Evolutionary conservation across 1,140 invertebrate genomes (phyloP).

Genomic region (Musca vetustissima): DNA sequence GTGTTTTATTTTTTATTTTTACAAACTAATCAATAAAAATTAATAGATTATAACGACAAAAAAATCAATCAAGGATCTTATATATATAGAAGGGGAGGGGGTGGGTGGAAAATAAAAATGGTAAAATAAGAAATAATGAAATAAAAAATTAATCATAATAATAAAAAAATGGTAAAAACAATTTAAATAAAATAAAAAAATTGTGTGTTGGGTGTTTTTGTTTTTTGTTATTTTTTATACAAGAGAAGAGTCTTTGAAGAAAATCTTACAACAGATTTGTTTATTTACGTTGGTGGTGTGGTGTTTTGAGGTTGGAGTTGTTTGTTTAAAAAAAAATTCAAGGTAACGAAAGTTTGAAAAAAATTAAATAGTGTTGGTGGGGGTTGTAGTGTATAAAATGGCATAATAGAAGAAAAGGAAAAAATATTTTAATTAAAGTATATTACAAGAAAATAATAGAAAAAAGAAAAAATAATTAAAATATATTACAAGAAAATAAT

Average conservation of each 20-base stretch:
- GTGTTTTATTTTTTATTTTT: too few species aligned
- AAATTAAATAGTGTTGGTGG: neutral
- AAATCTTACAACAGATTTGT: slow-evolving; percentile 30
- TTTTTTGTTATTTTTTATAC: neutral
- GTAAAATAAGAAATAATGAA: neutral
- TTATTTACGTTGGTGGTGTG: slow-evolving; percentile 16
- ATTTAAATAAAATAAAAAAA: neutral
- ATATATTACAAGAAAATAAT: too few species aligned
- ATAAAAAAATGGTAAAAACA: slow-evolving; percentile 5
- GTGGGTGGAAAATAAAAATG: too few species aligned
- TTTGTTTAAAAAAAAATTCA: too few species aligned
- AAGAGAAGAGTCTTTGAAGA: slow-evolving; percentile 31
- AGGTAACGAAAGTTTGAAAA: neutral
- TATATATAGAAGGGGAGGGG: neutral
- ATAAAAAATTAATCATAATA: slow-evolving; percentile 6
- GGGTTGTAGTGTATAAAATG: neutral
- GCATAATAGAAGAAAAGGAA: neutral
- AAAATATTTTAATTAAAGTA: neutral
- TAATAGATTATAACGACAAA: too few species aligned
- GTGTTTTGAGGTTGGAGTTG: slow-evolving; percentile 35
- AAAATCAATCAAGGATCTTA: neutral
- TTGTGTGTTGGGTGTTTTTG: too few species aligned
- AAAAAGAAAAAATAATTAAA: too few species aligned
- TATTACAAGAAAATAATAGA: neutral
- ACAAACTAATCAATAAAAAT: too few species aligned